Percentiles rank a stretch among this genome's conserved stretches.
phyloP scores from a whole-genome alignment of 2,113 vertebrate genomes.

The Alethe diademata region DNA sequence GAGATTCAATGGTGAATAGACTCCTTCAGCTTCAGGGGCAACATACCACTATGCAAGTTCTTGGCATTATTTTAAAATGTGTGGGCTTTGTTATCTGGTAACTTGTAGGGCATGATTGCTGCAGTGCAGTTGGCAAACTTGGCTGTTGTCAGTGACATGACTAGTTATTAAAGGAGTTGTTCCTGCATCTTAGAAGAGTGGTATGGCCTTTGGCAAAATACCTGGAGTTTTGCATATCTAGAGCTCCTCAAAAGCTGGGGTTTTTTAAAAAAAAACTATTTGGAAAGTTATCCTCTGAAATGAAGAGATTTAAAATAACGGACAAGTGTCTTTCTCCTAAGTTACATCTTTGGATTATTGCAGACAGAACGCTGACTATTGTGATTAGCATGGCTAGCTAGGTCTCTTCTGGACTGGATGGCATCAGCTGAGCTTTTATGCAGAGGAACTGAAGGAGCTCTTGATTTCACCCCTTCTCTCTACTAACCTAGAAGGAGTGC shows the following conservation, averaged over 20 bases:
- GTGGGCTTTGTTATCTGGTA: not conserved
- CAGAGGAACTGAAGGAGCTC: not conserved
- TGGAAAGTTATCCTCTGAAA: not conserved
- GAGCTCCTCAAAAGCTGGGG: not conserved
- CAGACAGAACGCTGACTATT: not conserved
- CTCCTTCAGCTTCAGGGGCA: not conserved
- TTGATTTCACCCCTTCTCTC: not conserved
- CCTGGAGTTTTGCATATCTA: not conserved
- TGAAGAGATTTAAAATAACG: not conserved
- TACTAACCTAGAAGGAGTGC: not conserved
- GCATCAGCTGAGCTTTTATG: not conserved
- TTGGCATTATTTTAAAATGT: not conserved
- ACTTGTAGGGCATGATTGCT: not conserved
- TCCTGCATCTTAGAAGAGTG: fast-evolving
- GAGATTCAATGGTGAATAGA: not conserved
- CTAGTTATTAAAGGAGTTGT: not conserved
- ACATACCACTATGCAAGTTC: not conserved
- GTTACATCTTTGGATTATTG: not conserved
- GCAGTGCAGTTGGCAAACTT: not conserved
- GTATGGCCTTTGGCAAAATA: not conserved
- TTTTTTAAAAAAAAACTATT: not conserved
- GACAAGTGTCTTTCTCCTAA: not conserved
- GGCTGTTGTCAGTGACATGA: not conserved
- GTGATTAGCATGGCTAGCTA: not conserved
- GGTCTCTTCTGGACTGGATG: not conserved